Percentiles rank a stretch among this genome's conserved stretches.
These are phyloP conservation scores for Pterocles gutturalis DNA, from an alignment of 2,113 vertebrate genomes.

Conservation along the genomic window DNA sequence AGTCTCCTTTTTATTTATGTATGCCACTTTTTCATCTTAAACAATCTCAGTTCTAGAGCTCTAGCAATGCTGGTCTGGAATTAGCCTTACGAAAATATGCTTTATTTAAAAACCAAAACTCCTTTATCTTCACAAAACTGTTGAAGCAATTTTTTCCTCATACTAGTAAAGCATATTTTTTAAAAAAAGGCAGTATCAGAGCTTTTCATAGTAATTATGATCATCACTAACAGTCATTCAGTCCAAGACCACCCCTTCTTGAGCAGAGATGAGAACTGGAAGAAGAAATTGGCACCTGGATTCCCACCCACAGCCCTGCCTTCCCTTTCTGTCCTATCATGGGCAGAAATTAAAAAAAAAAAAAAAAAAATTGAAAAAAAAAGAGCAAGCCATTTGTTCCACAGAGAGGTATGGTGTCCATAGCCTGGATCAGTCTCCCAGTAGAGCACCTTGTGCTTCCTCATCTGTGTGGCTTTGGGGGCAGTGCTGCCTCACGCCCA, in stretches of 20 bases:
- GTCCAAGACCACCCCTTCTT: background rate
- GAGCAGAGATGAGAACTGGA: background rate
- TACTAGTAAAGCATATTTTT: background rate
- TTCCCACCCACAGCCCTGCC: background rate
- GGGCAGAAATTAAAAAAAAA: background rate
- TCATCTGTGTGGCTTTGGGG: background rate
- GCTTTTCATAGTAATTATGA: background rate
- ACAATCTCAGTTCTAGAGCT: background rate
- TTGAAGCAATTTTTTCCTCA: background rate
- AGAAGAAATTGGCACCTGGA: background rate
- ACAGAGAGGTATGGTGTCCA: background rate
- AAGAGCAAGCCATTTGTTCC: background rate
- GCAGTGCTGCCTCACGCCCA: background rate
- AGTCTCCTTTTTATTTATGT: background rate
- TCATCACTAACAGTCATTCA: background rate
- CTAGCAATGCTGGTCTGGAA: constrained; percentile 2
- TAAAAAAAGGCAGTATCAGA: background rate
- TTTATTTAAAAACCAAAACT: background rate
- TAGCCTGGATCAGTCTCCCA: background rate
- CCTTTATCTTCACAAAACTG: background rate
- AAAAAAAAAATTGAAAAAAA: background rate
- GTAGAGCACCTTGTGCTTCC: background rate
- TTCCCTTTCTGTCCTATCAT: background rate
- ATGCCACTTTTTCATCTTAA: background rate
- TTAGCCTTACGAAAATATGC: constrained; percentile 1